These are phyloP conservation scores for Protobothrops flavoviridis DNA, from an alignment of 2,113 vertebrate species.

Conservation along the genomic window DNA sequence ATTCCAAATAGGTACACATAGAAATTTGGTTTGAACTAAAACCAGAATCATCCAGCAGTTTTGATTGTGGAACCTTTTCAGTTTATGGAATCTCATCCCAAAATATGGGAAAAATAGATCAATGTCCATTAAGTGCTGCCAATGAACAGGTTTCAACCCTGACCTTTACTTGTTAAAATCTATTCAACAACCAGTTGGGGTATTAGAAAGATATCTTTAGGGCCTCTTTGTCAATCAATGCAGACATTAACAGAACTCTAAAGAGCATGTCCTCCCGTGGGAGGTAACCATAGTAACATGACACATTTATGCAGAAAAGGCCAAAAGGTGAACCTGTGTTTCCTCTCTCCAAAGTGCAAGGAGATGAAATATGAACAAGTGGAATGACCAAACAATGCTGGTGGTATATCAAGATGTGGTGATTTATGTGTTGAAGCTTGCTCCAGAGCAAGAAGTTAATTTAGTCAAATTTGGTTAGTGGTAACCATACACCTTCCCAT, in stretches of 20 bases:
- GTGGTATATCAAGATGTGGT: slow-evolving; percentile 1
- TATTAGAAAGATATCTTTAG: slow-evolving; percentile 17
- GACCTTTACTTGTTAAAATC: slow-evolving; percentile 8
- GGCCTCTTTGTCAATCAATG: slow-evolving; percentile 11
- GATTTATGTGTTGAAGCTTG: background rate
- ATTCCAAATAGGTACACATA: background rate
- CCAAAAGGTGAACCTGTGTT: slow-evolving; percentile 19
- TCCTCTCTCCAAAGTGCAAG: slow-evolving; percentile 20
- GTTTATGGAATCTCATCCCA: background rate
- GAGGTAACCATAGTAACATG: slow-evolving; percentile 19
- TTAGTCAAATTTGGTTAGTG: background rate
- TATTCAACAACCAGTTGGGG: slow-evolving; percentile 3
- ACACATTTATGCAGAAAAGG: slow-evolving; percentile 24
- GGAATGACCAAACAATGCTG: background rate
- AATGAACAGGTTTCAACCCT: background rate
- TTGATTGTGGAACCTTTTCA: background rate
- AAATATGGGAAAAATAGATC: background rate
- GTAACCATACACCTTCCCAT: background rate
- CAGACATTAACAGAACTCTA: slow-evolving; percentile 23
- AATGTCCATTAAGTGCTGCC: background rate
- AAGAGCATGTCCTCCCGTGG: slow-evolving; percentile 6
- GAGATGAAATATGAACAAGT: slow-evolving; percentile 23
- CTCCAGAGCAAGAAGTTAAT: background rate
- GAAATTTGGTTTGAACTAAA: slow-evolving; percentile 1
- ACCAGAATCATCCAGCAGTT: background rate